A percentile compares a stretch with the other conserved stretches of the same genome.
phyloP scores from a whole-genome alignment of 2,888 invertebrate species.

The Tricholauxania praeusta region DNA sequence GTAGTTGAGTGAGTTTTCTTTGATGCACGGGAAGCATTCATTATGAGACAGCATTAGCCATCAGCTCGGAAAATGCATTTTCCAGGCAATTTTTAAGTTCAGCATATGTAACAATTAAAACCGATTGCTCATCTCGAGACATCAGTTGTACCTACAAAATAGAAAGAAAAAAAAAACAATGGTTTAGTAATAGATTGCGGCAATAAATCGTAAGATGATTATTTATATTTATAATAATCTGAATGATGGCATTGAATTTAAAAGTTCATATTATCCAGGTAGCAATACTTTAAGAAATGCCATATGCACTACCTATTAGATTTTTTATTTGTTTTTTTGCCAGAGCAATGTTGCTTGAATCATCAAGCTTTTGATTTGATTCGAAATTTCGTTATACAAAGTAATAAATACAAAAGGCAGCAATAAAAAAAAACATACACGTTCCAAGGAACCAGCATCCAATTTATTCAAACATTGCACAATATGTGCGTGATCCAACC shows the following conservation, averaged over 20 bases:
- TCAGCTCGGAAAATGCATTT: conserved; percentile 87
- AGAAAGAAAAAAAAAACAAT: neutral
- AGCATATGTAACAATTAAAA: conserved; percentile 93
- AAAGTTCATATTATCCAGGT: too few species aligned
- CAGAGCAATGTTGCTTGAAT: too few species aligned
- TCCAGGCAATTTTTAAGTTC: conserved; percentile 96
- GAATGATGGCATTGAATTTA: too few species aligned
- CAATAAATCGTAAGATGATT: too few species aligned
- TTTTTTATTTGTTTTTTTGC: too few species aligned
- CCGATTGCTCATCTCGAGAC: conserved; percentile 96
- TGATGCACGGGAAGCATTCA: conserved; percentile 45
- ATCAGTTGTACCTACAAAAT: conserved; percentile 86
- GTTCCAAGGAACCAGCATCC: conserved; percentile 84
- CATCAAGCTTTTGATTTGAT: too few species aligned
- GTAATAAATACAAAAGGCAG: neutral
- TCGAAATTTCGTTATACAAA: too few species aligned
- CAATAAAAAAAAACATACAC: conserved; percentile 70
- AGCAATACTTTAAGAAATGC: too few species aligned
- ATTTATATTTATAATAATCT: too few species aligned
- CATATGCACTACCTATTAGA: too few species aligned
- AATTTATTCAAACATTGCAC: conserved; percentile 93
- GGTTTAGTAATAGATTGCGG: too few species aligned
- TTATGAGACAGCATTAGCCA: conserved; percentile 65
- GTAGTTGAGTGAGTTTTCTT: conserved; percentile 1
- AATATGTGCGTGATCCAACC: conserved; percentile 97